Evolutionary conservation across 1,140 invertebrate genomes (phyloP), one percentile per base, ranked within the genome.

Genomic region (Dreissena polymorpha): DNA sequence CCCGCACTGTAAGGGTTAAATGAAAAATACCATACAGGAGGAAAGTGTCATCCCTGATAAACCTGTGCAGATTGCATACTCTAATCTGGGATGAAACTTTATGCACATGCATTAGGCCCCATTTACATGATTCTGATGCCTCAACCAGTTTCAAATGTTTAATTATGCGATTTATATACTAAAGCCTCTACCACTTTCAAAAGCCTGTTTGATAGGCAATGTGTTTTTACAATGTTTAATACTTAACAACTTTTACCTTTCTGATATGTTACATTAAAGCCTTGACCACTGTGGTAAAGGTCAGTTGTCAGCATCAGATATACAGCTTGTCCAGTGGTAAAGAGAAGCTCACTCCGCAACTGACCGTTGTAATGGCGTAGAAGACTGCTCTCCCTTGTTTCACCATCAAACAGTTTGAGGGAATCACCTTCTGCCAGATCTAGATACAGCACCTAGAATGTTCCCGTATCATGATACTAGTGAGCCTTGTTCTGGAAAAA

Each of bases 201-300:
- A 39, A 39, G 39, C 39, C 39, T 39, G 39, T 39, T 39, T 39
- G 39, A 39, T 39, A 39, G 8, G 39, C 8, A 5, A 39, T 8
- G 8, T 39, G 39, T 39, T 39, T 39, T 39, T 39, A 39, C 39
- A 39, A 39, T 39, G 8, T 39, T 39, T 39, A 39, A 39, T 2
- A 39, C 39, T 39, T 39, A 39, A 39, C 39, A 39, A 39, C 39
- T 39, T 39, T 69, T 63, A 80, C 78, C 78, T 71, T 64, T 80
- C n/a, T 80, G 78, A 80, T 80, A 80, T 80, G 78, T 71, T 23
- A 80, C 63, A 65, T 70, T 80, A 60, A 80, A 80, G 25, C 78
- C 78, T 25, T n/a, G 39, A 13, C 69, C 69, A 39, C 29, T 50
- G 23, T 23, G 53, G 16, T 14, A 64, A 55, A 71, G 78, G 67